Percentiles rank a stretch among this genome's conserved stretches.
Evolutionary conservation across 2,113 vertebrate genomes (phyloP).

Genomic region (Xerus inauris): DNA sequence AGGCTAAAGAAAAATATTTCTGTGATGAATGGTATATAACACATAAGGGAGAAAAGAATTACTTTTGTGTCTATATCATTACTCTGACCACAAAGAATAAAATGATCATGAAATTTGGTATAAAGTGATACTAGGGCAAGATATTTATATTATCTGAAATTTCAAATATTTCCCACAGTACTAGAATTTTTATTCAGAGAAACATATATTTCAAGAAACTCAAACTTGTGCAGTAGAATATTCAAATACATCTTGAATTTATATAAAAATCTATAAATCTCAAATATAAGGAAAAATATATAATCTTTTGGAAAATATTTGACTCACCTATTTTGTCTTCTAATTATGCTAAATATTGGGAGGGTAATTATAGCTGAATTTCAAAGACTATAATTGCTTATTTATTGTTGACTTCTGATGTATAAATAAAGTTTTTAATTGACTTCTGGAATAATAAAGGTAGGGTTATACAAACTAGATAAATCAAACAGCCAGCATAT

Average conservation of each 20-base stretch:
- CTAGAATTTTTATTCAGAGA: not conserved
- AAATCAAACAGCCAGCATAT: not conserved
- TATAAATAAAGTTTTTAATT: not conserved
- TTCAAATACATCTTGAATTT: slow-evolving; percentile 7
- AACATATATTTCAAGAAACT: not conserved
- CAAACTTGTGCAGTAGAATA: not conserved
- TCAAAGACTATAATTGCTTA: not conserved
- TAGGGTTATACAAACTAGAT: not conserved
- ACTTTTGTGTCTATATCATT: not conserved
- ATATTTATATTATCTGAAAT: not conserved
- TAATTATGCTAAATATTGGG: not conserved
- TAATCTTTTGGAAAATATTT: not conserved
- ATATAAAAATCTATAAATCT: not conserved
- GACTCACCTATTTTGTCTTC: not conserved
- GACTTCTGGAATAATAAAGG: not conserved
- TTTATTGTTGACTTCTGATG: not conserved
- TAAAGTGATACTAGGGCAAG: not conserved
- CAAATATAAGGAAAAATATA: not conserved
- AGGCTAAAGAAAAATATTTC: not conserved
- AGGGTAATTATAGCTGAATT: not conserved
- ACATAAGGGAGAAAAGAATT: not conserved
- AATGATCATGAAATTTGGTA: not conserved
- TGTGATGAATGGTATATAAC: not conserved
- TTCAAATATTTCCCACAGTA: not conserved
- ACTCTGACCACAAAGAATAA: not conserved